Evolutionary conservation across 1,140 invertebrate species (phyloP).

Genomic region (Sinella curviseta): DNA sequence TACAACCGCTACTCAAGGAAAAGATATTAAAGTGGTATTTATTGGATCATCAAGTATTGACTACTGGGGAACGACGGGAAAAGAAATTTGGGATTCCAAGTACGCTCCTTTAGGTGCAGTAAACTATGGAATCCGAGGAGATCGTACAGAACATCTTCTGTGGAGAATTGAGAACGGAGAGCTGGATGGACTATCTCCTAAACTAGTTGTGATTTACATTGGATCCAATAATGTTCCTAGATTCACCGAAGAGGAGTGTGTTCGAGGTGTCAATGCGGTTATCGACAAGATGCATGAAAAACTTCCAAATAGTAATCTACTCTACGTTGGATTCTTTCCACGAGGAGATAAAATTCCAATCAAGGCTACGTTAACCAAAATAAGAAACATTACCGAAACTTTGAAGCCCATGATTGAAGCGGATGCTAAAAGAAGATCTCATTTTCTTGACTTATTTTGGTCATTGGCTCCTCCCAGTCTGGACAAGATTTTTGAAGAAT

Average conservation of each 20-base stretch:
- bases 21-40: slow-evolving; percentile 23
- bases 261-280: not conserved
- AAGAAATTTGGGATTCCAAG: not conserved
- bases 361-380: not conserved
- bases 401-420: not conserved
- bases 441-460: not conserved
- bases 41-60: slow-evolving; percentile 28
- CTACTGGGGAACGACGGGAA: not conserved
- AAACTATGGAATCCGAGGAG: slow-evolving; percentile 81
- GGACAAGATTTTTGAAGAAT: not conserved
- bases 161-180: slow-evolving; percentile 86
- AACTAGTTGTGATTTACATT: slow-evolving; percentile 59
- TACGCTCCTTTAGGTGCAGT: slow-evolving; percentile 51
- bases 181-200: slow-evolving; percentile 79
- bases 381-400: not conserved
- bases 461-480: not conserved
- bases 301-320: not conserved
- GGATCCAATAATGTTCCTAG: not conserved
- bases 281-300: not conserved
- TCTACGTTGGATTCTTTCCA: not conserved
- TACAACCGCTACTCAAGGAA: not conserved
- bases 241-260: not conserved
- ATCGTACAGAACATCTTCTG: slow-evolving; percentile 82
- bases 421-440: not conserved
- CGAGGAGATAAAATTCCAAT: not conserved